Evolutionary conservation across 2,888 invertebrate species (phyloP), one percentile per base, ranked within the genome.

Genomic region (Acronicta psi): DNA sequence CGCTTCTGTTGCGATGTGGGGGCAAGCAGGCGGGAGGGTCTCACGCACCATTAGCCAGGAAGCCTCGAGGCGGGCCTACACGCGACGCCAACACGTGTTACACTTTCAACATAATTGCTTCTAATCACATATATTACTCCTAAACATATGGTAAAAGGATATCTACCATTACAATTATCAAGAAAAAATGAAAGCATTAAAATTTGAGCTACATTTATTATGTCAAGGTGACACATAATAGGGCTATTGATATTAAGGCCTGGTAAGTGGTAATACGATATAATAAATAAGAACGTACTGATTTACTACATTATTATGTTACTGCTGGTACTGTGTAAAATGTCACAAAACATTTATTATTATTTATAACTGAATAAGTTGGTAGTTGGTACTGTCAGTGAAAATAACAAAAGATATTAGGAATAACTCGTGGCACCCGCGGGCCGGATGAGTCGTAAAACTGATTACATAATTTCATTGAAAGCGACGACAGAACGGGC

Each of bases 31-130:
- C 50, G 57, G 55, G 58, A 82, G 81, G 77, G 80, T 74, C 80
- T 82, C 88, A 91, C 92, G 92, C 92, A 87, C 92, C 93, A 93
- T 93, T 93, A 93, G 91, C 77, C 87, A 83, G 82, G 80, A 75
- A 83, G 83, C 84, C 85, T 84, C 80, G 82, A 81, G 85, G 84
- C 88, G 81, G 79, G 77, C 73, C 84, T 79, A 85, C 91, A 90
- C 89, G 90, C 90, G 89, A 89, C 83, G 80, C 80, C 83, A 71
- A 89, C 92, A 92, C 88, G 88, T 91, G 91, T 89, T 91, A 91
- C 89, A 90, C 90, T 90, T 89, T 90, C 88, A 89, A 89, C 89
- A 82, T 92, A 92, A 93, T 92, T 92, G 89, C 87, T 88, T 88
- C 88, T 92, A 89, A 92, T 92, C 88, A 86, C 86, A 82, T 81